Base-by-base conservation (phyloP, 92 coral and sea anemone genomes). In the Anthopleura xanthogrammica region DNA sequence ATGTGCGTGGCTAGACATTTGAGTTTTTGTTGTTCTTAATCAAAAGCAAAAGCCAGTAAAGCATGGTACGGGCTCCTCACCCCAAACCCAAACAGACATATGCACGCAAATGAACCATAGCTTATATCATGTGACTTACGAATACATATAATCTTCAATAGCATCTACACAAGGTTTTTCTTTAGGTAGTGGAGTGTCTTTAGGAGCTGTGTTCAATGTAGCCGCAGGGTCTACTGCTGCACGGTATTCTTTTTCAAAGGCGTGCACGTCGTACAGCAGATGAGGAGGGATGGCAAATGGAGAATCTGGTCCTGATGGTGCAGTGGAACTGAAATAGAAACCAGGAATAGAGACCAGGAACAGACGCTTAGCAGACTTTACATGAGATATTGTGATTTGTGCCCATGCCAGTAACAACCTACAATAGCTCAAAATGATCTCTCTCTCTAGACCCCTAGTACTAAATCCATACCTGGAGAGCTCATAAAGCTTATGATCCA, bases 251-350 rank as follows among this genome's bases (percentile, higher is more conserved):
- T 86, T 87, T 68, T 96, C 98, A 60, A 96, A 58, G 39, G 85
- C 89, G 12, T 89, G 91, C 4, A 89, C 88, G 19, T 92, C 88
- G n/a, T 77, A 83, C 52, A 87, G 95, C 40, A 96, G 90, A 81
- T 94, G 90, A 62, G 87, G 85, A 2, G 98, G 98, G 75, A 96
- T 83, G 52, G 97, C 91, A 88, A 96, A 96, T 7, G 98, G 97
- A 29, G 92, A 88, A 64, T 86, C 89, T 88, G 89, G 83, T 65
- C 85, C 86, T 16, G 98, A 93, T 2, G 98, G 93, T 22, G 13
- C 10, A 20, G 72, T 22, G 43, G 83, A 64, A 13, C 77, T 62
- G 70, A 62, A 90, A 50, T 72, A 56, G n/a, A 79, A 79, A 41
- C 58, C 58, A 54, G 36, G 36, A 29, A 29, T 29, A 29, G 36